Conservation (phyloP, 2,888 invertebrate genomes). For the Gibbula magus region DNA sequence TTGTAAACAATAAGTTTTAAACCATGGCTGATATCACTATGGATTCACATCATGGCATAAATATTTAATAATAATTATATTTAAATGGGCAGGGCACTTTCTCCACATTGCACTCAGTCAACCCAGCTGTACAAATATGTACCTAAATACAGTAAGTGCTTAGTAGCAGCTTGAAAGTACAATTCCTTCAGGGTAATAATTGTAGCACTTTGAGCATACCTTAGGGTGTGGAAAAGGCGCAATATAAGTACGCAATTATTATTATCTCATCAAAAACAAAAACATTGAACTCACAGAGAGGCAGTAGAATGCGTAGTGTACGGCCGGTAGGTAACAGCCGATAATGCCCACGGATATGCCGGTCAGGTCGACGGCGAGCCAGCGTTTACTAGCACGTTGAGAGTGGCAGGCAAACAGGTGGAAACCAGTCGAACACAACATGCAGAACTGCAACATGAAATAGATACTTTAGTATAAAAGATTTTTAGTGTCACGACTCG, state of each 20-base stretch:
- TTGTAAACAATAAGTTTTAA: background rate
- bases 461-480: background rate
- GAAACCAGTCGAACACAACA: slow-evolving; percentile 92
- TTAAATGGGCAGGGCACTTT: too few species aligned
- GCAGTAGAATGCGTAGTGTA: slow-evolving; percentile 98
- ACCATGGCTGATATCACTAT: background rate
- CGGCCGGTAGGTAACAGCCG: slow-evolving; percentile 95
- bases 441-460: slow-evolving; percentile 85
- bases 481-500: background rate
- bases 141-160: too few species aligned
- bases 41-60: background rate
- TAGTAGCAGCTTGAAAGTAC: too few species aligned
- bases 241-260: too few species aligned
- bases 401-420: slow-evolving; percentile 96
- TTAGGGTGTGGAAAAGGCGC: too few species aligned
- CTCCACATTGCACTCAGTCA: too few species aligned
- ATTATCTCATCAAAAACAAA: too few species aligned
- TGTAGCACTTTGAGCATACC: too few species aligned
- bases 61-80: too few species aligned
- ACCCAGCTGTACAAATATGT: too few species aligned
- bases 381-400: slow-evolving; percentile 88
- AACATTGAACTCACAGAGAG: slow-evolving; percentile 82
- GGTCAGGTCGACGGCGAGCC: slow-evolving; percentile 92
- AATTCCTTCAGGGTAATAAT: too few species aligned
- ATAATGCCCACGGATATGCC: slow-evolving; percentile 94